A percentile compares a stretch with the other conserved stretches of the same genome.
Conservation (phyloP, 2,113 vertebrate genomes). For the Nothocercus julius region DNA sequence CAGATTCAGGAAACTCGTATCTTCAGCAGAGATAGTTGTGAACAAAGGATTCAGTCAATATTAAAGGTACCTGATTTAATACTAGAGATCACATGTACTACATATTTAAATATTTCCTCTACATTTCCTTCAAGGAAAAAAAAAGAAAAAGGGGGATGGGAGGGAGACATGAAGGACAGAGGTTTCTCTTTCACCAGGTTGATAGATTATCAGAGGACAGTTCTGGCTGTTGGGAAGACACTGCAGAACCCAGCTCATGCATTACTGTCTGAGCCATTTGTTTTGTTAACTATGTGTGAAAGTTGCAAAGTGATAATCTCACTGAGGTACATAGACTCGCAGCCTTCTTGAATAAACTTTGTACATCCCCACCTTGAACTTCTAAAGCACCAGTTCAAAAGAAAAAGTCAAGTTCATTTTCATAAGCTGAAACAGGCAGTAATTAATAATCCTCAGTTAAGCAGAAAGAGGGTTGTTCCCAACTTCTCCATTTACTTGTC, state of each 20-base stretch:
- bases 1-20: background rate
- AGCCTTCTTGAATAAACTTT: slow-evolving; percentile 69
- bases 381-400: slow-evolving; percentile 70
- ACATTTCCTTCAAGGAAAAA: background rate
- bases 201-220: slow-evolving; percentile 68
- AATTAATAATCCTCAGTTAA: slow-evolving; percentile 37
- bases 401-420: slow-evolving; percentile 60
- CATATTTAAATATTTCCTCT: background rate
- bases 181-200: slow-evolving; percentile 35
- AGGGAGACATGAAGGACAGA: background rate
- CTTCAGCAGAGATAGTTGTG: background rate
- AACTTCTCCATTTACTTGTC: background rate
- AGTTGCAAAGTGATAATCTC: slow-evolving; percentile 83
- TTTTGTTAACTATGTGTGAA: slow-evolving; percentile 86
- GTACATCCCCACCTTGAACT: slow-evolving; percentile 68
- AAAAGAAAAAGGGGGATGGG: too few relatives aligned
- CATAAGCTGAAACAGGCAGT: slow-evolving; percentile 12
- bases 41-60: background rate
- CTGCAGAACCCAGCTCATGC: slow-evolving; percentile 11
- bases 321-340: slow-evolving; percentile 56
- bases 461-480: background rate
- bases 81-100: background rate
- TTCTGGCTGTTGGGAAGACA: slow-evolving; percentile 64
- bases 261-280: slow-evolving; percentile 80
- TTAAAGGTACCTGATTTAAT: background rate